These are phyloP conservation scores for Drosophila cardini DNA, from an alignment of 1,140 invertebrate species.

Conservation along the genomic window DNA sequence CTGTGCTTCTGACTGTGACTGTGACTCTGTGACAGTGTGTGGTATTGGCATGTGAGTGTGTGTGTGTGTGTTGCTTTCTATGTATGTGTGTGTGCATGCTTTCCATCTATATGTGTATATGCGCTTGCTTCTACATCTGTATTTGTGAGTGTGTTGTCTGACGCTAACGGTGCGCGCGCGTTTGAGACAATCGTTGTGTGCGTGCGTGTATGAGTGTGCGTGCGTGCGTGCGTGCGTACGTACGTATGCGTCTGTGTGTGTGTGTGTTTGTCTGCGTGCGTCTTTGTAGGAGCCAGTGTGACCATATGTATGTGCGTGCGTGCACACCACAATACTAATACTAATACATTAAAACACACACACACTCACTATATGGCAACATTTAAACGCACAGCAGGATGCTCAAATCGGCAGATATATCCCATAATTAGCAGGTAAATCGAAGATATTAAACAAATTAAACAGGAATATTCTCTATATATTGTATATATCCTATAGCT, in stretches of 20 bases:
- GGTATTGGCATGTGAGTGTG: constrained; percentile 29
- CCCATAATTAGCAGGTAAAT: constrained; percentile 60
- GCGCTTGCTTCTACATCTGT: not conserved
- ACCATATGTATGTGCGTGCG: constrained; percentile 56
- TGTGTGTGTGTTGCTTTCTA: constrained; percentile 43
- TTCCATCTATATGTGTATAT: not conserved
- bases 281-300: constrained; percentile 45
- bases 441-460: constrained; percentile 28
- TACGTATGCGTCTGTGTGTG: not conserved
- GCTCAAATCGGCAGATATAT: constrained; percentile 40
- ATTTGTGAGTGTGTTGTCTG: constrained; percentile 53
- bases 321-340: constrained; percentile 56
- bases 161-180: constrained; percentile 75
- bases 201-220: constrained; percentile 5
- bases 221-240: not conserved
- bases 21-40: constrained; percentile 25
- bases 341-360: constrained; percentile 44
- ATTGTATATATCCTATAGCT: constrained; percentile 7
- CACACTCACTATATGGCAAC: constrained; percentile 40
- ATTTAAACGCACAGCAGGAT: constrained; percentile 40
- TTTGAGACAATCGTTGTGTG: constrained; percentile 33
- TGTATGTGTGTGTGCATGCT: constrained; percentile 21
- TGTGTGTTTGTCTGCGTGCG: not conserved
- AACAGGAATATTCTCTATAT: constrained; percentile 12
- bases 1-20: constrained; percentile 37